Percentiles rank a stretch among this genome's conserved stretches.
Conservation (phyloP, 2,888 invertebrate species). For the Sphinx pinastri region DNA sequence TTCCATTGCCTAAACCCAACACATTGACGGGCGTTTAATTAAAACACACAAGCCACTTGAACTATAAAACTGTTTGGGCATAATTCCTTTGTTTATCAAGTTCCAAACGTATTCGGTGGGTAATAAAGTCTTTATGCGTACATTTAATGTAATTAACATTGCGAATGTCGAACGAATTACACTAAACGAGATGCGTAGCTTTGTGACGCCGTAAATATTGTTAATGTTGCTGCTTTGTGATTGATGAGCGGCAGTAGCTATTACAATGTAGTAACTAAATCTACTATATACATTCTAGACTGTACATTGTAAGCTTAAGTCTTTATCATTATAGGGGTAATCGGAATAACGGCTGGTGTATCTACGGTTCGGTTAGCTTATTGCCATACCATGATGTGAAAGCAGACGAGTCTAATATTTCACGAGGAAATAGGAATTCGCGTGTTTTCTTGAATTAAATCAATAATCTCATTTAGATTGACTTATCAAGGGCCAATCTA, state of each 20-base stretch:
- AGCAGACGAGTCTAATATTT: too few species aligned
- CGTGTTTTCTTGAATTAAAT: too few species aligned
- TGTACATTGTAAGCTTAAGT: not conserved
- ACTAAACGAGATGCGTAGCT: constrained; percentile 1
- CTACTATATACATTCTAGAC: not conserved
- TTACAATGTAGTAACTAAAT: not conserved
- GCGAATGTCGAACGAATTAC: constrained; percentile 5
- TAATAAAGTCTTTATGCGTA: not conserved
- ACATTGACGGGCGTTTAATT: constrained; percentile 52
- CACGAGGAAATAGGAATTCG: too few species aligned
- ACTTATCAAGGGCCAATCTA: too few species aligned
- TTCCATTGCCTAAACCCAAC: not conserved
- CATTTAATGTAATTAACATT: constrained; percentile 8
- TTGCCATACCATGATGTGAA: too few species aligned
- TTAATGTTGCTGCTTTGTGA: not conserved
- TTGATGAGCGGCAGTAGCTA: not conserved
- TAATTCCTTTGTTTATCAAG: not conserved
- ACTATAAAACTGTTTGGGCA: constrained; percentile 25
- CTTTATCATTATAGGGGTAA: too few species aligned
- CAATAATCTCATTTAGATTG: too few species aligned
- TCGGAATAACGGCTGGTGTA: too few species aligned
- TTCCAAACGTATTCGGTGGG: not conserved
- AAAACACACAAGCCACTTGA: constrained; percentile 40
- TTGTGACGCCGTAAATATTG: not conserved
- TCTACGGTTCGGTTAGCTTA: too few species aligned